These are phyloP conservation scores for Zosterops pallidus DNA, from an alignment of 2,113 vertebrate species.

Conservation along the genomic window DNA sequence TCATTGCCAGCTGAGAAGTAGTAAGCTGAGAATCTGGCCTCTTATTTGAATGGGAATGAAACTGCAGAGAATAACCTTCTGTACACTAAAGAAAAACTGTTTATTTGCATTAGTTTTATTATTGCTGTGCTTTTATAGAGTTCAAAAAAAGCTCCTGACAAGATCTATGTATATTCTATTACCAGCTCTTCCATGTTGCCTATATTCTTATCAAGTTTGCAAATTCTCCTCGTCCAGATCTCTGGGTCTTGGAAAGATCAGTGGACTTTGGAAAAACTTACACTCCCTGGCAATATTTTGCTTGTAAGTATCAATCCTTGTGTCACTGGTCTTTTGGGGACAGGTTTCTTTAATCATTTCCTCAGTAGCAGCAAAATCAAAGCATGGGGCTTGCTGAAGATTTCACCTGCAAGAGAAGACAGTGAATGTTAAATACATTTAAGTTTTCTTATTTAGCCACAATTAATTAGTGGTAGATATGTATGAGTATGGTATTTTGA, in stretches of 20 bases:
- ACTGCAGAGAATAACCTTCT: neutral
- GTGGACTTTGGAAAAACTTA: constrained; percentile 89
- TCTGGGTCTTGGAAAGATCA: constrained; percentile 92
- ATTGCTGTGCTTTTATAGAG: neutral
- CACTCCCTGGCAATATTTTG: constrained; percentile 93
- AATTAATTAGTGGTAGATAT: neutral
- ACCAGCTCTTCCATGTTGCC: constrained; percentile 91
- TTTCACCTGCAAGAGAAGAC: neutral
- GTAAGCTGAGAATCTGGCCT: neutral
- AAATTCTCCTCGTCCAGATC: constrained; percentile 92
- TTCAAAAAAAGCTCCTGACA: neutral
- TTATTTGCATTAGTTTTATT: neutral
- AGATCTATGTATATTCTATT: constrained; percentile 48
- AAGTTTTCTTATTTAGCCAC: neutral
- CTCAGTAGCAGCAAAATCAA: neutral
- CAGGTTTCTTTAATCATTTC: neutral
- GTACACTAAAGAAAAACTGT: neutral
- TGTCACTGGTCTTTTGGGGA: neutral
- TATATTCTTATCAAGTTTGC: constrained; percentile 95
- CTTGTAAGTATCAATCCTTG: constrained; percentile 81
- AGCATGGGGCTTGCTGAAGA: neutral
- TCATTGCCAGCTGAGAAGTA: neutral
- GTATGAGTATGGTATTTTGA: neutral
- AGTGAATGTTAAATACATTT: neutral
- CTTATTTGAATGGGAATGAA: neutral